Base-by-base conservation (phyloP, 1,140 invertebrate genomes). In the Bombus pascuorum region DNA sequence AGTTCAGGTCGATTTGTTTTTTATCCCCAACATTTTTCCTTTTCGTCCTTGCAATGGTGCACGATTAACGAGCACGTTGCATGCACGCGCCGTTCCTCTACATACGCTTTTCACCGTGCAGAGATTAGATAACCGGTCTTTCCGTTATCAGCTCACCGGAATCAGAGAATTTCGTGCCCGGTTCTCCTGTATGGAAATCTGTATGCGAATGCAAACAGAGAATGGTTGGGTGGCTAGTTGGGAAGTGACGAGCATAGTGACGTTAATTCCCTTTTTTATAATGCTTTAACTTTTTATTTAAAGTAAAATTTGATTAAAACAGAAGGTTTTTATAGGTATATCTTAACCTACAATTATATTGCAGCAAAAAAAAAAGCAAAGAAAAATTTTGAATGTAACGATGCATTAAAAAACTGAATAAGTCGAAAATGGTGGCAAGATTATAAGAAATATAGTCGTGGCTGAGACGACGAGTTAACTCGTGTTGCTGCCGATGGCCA, bases 11-110 rank as follows among this genome's bases (percentile, higher is more conserved):
- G 71, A 75, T 65, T 44, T 34, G 71, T 9, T n/a, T 22, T 53
- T 32, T n/a, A 4, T 37, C 34, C 12, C 25, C 18, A 13, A 10
- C 6, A 22, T 15, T 39, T n/a, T 28, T 9, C 39, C 18, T 57
- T 53, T 25, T 34, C 57, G 10, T 71, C 44, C 77, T 71, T 81
- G 77, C 32, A 32, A n/a, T 28, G 13, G 12, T 39, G 44, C 8
- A 81, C 53, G 53, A 85, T 85, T 81, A 85, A 85, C 78, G 77
- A 81, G 70, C 78, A 47, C 22, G 47, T 85, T 66, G 83, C 83
- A 81, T 85, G 83, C 78, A 81, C 70, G 4, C 15, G 37, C 8
- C 10, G n/a, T n/a, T 71, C 65, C 9, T 28, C 71, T 44, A 47
- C 62, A 53, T 28, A 71, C 75, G 53, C 42, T 66, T 66, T 81